Evolutionary conservation across 1,140 invertebrate genomes (phyloP).

Genomic region (Drosophila willistoni): DNA sequence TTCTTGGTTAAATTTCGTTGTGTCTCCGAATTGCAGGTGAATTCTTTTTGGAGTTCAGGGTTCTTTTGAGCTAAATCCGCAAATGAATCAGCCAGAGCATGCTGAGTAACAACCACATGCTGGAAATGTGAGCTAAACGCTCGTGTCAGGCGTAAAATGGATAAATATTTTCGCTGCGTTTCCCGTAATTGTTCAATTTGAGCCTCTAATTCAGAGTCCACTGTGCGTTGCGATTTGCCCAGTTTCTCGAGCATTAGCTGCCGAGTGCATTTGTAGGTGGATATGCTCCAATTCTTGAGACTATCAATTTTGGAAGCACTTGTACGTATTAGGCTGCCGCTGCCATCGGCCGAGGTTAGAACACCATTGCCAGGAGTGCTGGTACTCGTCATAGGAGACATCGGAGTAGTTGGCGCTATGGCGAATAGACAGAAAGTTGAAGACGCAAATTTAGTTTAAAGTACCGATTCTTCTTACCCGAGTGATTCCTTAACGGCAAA

Average conservation of each 20-base stretch:
- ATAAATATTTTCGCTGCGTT: constrained; percentile 96
- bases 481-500: constrained; percentile 84
- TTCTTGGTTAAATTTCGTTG: constrained; percentile 97
- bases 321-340: constrained; percentile 85
- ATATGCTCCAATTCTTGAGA: constrained; percentile 97
- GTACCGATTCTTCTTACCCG: constrained; percentile 47
- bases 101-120: constrained; percentile 93
- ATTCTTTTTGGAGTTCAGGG: constrained; percentile 97
- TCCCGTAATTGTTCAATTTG: constrained; percentile 96
- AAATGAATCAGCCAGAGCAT: constrained; percentile 87
- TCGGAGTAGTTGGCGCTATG: constrained; percentile 76
- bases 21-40: constrained; percentile 97
- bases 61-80: constrained; percentile 97
- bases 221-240: constrained; percentile 95
- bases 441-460: background rate
- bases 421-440: constrained; percentile 6
- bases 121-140: constrained; percentile 94
- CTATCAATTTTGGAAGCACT: constrained; percentile 92
- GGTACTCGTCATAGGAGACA: constrained; percentile 83
- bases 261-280: constrained; percentile 98
- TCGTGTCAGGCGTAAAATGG: constrained; percentile 92
- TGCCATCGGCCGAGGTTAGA: constrained; percentile 61
- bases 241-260: constrained; percentile 97
- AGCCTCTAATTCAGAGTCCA: constrained; percentile 91
- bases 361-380: constrained; percentile 84